These are phyloP conservation scores for Galbula dea DNA, from an alignment of 2,113 vertebrate genomes.

Conservation along the genomic window DNA sequence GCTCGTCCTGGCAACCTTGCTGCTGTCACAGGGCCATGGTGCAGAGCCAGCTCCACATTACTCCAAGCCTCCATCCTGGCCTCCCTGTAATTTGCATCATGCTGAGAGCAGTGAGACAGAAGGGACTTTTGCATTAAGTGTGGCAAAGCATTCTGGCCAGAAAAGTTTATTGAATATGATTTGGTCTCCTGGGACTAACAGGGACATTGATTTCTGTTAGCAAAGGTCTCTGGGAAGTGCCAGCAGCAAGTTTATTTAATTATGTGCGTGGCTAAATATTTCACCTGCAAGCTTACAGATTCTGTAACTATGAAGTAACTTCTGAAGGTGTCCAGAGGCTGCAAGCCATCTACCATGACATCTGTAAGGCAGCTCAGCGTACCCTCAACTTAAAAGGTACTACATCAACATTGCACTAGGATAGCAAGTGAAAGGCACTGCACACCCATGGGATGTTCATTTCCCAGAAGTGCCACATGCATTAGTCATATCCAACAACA, in stretches of 20 bases:
- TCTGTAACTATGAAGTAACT: neutral
- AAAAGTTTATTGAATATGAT: neutral
- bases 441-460: neutral
- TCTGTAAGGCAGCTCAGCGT: neutral
- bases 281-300: neutral
- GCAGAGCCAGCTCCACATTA: fast-evolving
- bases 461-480: neutral
- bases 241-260: neutral
- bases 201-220: neutral
- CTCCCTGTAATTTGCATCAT: fast-evolving
- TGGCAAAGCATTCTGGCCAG: neutral
- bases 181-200: neutral
- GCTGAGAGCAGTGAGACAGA: neutral
- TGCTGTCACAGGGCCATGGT: neutral
- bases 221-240: neutral
- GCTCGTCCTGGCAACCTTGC: fast-evolving
- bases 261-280: fast-evolving
- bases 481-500: neutral
- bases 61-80: neutral
- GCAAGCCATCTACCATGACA: neutral
- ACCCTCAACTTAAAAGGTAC: neutral
- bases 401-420: too few species aligned
- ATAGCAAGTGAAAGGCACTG: neutral
- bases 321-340: neutral
- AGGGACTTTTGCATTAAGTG: neutral